Evolutionary conservation across 2,797 vertebrate species (phyloP), one percentile per base, ranked within the genome.

Genomic region (Cuculus canorus): DNA sequence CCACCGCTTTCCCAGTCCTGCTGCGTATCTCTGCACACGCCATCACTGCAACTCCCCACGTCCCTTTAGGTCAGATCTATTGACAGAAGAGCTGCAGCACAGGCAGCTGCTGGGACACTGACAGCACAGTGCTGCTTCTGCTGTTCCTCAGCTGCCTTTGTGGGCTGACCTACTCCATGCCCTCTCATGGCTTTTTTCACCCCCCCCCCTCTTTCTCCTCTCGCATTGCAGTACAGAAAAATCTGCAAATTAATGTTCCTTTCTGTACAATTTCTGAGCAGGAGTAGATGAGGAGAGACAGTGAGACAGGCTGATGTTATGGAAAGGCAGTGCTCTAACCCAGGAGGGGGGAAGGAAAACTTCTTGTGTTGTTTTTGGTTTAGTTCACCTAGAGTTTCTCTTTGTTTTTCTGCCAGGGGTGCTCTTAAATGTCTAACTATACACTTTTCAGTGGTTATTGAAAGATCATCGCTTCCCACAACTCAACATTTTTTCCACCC

Each of bases 321-420:
- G 82, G 69, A 94, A 92, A 84, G 48, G 53, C 73, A 84, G 73
- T 3, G 52, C 60, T 75, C 68, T 53, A 73, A 80, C 45, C 25
- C 68, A 71, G 79, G 81, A 92, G 53, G 65, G 79, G 78, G 64
- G 85, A 93, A 92, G 52, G 57, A 93, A 95, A 97, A 81, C 56
- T 53, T 66, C 39, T 86, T 65, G 59, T 93, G 64, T 89, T 90
- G 45, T 22, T 85, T 89, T 86, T 94, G 86, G 96, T 92, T 78
- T 60, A 89, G 75, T 70, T 92, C 57, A 39, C 15, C 15, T 82
- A 23, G 71, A 56, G 17, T 85, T 89, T 80, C 63, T 82, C 94
- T 94, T 88, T 89, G 75, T 82, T 94, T 94, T 88, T 82, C 82
- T 92, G 88, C 93, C 94, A 96, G 54, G 63, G 56, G 27, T 90